Conservation (phyloP, 2,888 invertebrate species). For the Dysmachus trigonus region DNA sequence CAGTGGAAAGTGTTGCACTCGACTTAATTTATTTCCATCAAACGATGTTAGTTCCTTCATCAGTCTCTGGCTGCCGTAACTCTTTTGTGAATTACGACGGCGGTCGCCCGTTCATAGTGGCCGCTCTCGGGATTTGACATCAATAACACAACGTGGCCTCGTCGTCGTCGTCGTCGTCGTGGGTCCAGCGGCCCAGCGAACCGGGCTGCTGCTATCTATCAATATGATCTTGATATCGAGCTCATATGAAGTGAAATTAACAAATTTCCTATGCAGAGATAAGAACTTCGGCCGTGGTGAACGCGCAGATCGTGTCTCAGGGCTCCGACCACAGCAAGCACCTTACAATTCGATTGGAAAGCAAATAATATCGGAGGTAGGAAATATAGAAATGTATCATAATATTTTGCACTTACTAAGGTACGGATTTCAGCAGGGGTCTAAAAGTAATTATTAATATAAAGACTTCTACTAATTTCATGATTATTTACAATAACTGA, state of each 20-base stretch:
- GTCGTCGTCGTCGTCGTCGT: background rate
- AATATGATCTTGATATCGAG: conserved; percentile 35
- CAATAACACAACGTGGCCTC: conserved; percentile 15
- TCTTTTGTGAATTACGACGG: conserved; percentile 31
- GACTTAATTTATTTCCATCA: conserved; percentile 41
- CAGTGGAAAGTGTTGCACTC: conserved; percentile 30
- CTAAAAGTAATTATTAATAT: too few relatives aligned
- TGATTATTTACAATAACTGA: too few relatives aligned
- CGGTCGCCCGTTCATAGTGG: background rate
- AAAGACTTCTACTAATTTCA: too few relatives aligned
- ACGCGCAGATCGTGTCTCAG: background rate
- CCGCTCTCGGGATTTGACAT: conserved; percentile 30
- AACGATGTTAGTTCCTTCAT: conserved; percentile 36
- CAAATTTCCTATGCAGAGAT: conserved; percentile 26
- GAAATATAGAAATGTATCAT: background rate
- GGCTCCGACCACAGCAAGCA: background rate
- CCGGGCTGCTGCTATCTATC: background rate
- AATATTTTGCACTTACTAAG: too few relatives aligned
- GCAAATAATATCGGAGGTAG: background rate
- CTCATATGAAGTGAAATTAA: conserved; percentile 41
- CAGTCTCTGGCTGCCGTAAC: conserved; percentile 28
- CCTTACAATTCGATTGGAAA: background rate
- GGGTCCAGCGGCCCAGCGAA: background rate
- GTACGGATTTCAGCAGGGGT: too few relatives aligned
- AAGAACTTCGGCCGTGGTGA: background rate